Evolutionary conservation across 2,797 vertebrate species (phyloP).

Genomic region (Danio choprae): DNA sequence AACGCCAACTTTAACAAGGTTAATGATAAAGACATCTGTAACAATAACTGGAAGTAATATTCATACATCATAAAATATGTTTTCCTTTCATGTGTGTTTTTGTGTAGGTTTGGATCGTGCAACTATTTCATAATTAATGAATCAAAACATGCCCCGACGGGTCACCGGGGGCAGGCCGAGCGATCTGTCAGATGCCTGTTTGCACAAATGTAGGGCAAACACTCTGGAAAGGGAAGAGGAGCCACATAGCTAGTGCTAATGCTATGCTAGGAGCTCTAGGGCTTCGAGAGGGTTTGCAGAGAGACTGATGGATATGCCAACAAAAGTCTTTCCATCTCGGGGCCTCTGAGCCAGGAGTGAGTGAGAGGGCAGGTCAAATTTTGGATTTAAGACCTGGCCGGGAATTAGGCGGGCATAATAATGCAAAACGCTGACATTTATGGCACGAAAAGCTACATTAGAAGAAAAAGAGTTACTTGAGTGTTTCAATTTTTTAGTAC

Average conservation of each 20-base stretch:
- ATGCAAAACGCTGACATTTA: conserved; percentile 8
- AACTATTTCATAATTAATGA: conserved; percentile 62
- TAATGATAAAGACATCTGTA: conserved; percentile 76
- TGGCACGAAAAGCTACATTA: not conserved
- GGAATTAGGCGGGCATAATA: conserved; percentile 22
- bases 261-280: conserved; percentile 28
- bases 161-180: conserved; percentile 43
- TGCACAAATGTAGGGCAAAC: conserved; percentile 58
- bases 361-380: conserved; percentile 34
- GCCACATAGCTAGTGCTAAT: conserved; percentile 44
- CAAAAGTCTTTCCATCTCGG: conserved; percentile 56
- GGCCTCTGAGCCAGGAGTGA: conserved; percentile 19
- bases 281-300: conserved; percentile 15
- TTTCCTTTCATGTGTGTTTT: conserved; percentile 55
- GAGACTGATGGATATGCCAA: conserved; percentile 45
- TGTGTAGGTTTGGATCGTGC: conserved; percentile 46
- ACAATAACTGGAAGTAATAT: conserved; percentile 64
- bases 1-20: conserved; percentile 76
- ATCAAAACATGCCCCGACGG: conserved; percentile 53
- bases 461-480: not conserved
- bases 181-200: conserved; percentile 56
- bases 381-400: conserved; percentile 15
- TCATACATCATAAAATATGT: conserved; percentile 62
- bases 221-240: conserved; percentile 36
- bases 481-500: not conserved